Evolutionary conservation across 2,797 vertebrate species (phyloP), one percentile per base, ranked within the genome.

Genomic region (Chromis chromis): DNA sequence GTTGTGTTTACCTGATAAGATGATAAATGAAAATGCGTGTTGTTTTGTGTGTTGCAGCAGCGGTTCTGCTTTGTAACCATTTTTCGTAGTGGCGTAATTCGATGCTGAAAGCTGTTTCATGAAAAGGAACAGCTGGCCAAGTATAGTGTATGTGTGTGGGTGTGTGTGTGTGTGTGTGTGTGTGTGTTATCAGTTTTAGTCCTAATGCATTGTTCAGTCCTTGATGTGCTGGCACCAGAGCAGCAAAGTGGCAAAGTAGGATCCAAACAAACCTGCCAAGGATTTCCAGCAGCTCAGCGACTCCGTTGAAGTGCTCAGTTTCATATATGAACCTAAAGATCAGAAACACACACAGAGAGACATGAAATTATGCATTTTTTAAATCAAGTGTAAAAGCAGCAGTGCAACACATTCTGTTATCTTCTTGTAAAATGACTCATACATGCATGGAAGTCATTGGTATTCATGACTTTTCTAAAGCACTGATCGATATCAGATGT

Each of bases 231-330:
- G 49, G 49, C 52, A 27, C 24, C 22, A 10, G 27, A 39, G 50
- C 17, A 25, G 25, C 25, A 12, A 31, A 31, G 28, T 31, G 33
- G 22, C 7, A 19, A 14, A 58, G n/a, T 22, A 27, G 12, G 24
- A 39, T 61, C 33, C 3, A 24, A 62, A 87, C 91, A 4, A 70
- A 92, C 96, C 96, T 97, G 89, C 96, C 97, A 28, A 97, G 92
- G 87, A 97, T 97, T 89, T 98, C 96, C 87, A 97, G 89, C 73
- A 97, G 94, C 86, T 97, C 96, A 0, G 96, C 96, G 8, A 97
- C 96, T 5, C 97, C 96, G 1, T 97, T 98, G 94, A 97, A 98
- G 89, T 96, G 96, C 88, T 98, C 96, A 22, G 95, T 95, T 91
- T 98, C 96, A 80, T 97, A 97, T 86, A 97, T 97, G 94, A 97